Percentiles rank a stretch among this genome's conserved stretches.
phyloP scores from a whole-genome alignment of 2,888 invertebrate genomes.

The Thymelicus sylvestris region DNA sequence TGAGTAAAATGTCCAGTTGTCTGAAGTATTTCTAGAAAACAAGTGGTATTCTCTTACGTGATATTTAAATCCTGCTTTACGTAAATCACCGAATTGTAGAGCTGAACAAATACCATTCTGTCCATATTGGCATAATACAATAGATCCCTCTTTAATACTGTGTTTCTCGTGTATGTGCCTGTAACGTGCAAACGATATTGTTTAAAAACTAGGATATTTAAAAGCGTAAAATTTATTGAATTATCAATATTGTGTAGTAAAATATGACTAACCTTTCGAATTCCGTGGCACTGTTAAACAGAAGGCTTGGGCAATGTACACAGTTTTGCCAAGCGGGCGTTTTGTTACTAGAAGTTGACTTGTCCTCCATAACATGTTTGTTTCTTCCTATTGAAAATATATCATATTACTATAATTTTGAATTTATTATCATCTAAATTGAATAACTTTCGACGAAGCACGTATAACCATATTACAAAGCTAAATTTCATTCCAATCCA shows the following conservation, averaged over 20 bases:
- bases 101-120: slow-evolving; percentile 94
- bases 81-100: slow-evolving; percentile 94
- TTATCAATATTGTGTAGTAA: not conserved
- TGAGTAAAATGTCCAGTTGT: slow-evolving; percentile 94
- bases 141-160: slow-evolving; percentile 93
- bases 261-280: slow-evolving; percentile 83
- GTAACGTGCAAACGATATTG: slow-evolving; percentile 51
- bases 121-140: slow-evolving; percentile 94
- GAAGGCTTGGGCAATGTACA: slow-evolving; percentile 85
- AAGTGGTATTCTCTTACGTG: slow-evolving; percentile 90
- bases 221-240: too few species aligned
- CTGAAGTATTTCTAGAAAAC: slow-evolving; percentile 64
- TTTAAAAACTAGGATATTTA: not conserved
- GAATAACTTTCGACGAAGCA: not conserved
- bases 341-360: slow-evolving; percentile 61
- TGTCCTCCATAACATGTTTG: slow-evolving; percentile 82
- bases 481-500: too few species aligned
- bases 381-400: slow-evolving; percentile 26
- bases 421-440: slow-evolving; percentile 6
- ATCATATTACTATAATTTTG: slow-evolving; percentile 10
- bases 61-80: slow-evolving; percentile 94
- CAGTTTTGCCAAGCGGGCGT: slow-evolving; percentile 86
- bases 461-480: not conserved
- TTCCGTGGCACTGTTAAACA: slow-evolving; percentile 83
- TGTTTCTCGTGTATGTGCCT: slow-evolving; percentile 92